phyloP scores from a whole-genome alignment of 2,797 vertebrate genomes.

The Siniperca undulata region DNA sequence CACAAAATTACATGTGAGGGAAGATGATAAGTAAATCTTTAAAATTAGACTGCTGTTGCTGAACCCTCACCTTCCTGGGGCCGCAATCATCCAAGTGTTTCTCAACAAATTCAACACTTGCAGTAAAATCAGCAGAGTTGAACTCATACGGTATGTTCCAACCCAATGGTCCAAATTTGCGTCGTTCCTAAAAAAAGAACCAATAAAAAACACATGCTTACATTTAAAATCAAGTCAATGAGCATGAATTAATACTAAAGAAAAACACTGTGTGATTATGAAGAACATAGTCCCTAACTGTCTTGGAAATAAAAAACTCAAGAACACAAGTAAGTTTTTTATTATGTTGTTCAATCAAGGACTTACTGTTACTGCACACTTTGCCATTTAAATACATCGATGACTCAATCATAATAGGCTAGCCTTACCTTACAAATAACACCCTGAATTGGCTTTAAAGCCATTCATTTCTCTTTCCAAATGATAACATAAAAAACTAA shows the following conservation, averaged over 20 bases:
- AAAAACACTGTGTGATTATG: background rate
- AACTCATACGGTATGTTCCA: conserved; percentile 92
- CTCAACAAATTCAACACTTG: conserved; percentile 89
- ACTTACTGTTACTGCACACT: background rate
- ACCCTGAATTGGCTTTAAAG: background rate
- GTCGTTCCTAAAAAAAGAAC: conserved; percentile 82
- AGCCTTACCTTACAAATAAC: background rate
- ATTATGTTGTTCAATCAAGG: background rate
- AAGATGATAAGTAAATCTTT: conserved; percentile 63
- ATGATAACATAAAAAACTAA: background rate
- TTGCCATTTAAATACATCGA: background rate
- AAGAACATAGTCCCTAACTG: background rate
- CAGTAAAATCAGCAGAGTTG: conserved; percentile 88
- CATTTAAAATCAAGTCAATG: background rate
- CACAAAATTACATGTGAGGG: conserved; percentile 4
- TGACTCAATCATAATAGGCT: background rate
- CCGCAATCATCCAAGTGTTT: conserved; percentile 87
- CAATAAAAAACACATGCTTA: conserved; percentile 2
- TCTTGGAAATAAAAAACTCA: background rate
- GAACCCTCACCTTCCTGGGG: conserved; percentile 62
- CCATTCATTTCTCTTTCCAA: background rate
- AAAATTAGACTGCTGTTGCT: background rate
- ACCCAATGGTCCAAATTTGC: conserved; percentile 89
- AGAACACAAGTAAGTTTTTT: background rate
- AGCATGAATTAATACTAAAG: background rate